phyloP scores from a whole-genome alignment of 2,113 vertebrate species.

The Numida meleagris region DNA sequence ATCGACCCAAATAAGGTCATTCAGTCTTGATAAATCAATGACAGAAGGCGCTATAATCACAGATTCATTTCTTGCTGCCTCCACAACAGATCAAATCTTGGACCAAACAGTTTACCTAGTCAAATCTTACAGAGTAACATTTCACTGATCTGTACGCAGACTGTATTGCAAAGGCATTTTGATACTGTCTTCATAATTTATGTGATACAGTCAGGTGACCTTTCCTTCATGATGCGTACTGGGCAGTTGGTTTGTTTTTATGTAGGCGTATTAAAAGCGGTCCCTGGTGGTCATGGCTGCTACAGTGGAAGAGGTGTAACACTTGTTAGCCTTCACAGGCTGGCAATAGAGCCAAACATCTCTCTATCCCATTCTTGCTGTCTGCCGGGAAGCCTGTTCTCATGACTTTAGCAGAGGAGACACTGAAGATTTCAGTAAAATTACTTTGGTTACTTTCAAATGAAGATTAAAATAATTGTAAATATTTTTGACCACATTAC shows the following conservation, averaged over 20 bases:
- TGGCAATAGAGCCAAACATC: background rate
- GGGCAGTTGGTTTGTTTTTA: background rate
- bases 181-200: background rate
- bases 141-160: background rate
- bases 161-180: background rate
- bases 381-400: background rate
- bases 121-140: background rate
- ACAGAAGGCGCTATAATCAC: background rate
- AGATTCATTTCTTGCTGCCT: background rate
- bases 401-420: background rate
- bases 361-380: background rate
- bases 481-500: background rate
- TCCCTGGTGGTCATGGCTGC: background rate
- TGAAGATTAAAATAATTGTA: background rate
- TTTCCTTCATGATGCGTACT: fast-evolving
- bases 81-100: background rate
- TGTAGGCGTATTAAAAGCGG: background rate
- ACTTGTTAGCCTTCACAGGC: background rate
- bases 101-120: background rate
- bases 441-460: background rate
- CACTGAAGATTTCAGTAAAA: background rate
- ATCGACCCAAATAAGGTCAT: background rate
- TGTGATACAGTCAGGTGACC: background rate
- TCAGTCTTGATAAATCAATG: background rate
- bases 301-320: background rate